Conservation (phyloP, 2,113 vertebrate species). For the Nesoenas mayeri region DNA sequence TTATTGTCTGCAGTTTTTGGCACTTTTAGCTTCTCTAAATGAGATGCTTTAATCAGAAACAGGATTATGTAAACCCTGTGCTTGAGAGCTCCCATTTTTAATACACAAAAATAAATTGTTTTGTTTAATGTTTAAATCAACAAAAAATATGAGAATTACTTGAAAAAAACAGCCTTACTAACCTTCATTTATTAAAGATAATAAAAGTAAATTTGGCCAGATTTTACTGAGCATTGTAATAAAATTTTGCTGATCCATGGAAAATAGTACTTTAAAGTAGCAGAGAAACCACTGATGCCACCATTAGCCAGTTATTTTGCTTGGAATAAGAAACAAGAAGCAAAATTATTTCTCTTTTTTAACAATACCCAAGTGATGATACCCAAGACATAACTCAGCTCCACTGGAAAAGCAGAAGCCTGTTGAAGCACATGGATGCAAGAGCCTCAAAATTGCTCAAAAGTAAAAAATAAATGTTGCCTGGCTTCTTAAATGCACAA, state of each 20-base stretch:
- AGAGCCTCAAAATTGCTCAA: background rate
- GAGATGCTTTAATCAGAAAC: conserved; percentile 30
- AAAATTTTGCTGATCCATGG: conserved; percentile 3
- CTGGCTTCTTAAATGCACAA: background rate
- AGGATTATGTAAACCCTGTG: background rate
- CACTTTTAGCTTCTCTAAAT: background rate
- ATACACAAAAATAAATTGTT: background rate
- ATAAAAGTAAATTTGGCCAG: background rate
- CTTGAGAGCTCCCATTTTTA: conserved; percentile 17
- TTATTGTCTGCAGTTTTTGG: background rate
- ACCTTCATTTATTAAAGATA: background rate
- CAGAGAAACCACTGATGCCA: background rate
- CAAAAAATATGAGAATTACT: background rate
- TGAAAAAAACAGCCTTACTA: background rate
- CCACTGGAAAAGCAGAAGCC: background rate
- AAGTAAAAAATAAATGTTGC: background rate
- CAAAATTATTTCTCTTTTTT: background rate
- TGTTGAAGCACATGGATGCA: background rate
- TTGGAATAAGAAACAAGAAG: background rate
- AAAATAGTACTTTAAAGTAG: background rate
- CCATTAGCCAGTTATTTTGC: background rate
- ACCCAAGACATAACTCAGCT: background rate
- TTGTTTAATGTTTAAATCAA: conserved; percentile 4
- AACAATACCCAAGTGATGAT: background rate
- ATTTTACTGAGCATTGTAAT: background rate